Evolutionary conservation across 2,113 vertebrate species (phyloP).

Genomic region (Peucedramus taeniatus): DNA sequence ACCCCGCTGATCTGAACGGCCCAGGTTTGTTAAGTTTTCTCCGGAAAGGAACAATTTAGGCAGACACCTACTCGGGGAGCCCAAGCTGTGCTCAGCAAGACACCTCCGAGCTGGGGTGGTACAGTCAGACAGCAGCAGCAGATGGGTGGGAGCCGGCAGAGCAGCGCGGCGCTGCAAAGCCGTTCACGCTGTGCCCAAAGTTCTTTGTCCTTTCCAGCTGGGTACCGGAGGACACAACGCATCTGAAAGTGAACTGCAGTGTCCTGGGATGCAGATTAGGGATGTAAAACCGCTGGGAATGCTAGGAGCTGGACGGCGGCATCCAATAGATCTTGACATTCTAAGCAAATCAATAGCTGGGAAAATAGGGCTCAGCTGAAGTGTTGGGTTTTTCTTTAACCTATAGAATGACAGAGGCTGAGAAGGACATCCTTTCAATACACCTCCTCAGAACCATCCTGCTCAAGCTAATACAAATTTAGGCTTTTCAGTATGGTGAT

Average conservation of each 20-base stretch:
- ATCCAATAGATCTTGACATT: not conserved
- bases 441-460: not conserved
- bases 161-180: slow-evolving; percentile 12
- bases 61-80: not conserved
- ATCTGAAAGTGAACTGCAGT: not conserved
- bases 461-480: not conserved
- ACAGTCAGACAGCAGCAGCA: not conserved
- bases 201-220: slow-evolving; percentile 48
- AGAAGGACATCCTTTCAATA: not conserved
- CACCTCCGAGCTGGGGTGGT: not conserved
- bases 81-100: not conserved
- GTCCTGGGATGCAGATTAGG: not conserved
- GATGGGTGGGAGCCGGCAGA: not conserved
- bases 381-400: not conserved
- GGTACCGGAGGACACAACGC: not conserved
- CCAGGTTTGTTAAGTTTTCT: not conserved
- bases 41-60: not conserved
- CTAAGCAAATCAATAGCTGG: not conserved
- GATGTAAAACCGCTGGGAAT: not conserved
- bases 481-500: not conserved
- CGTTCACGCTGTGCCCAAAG: not conserved
- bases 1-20: not conserved
- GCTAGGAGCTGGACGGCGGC: not conserved
- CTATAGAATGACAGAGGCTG: not conserved
- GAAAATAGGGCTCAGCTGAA: not conserved